These are phyloP conservation scores for Rallus crepitans DNA, from an alignment of 2,797 vertebrate species.

Conservation along the genomic window DNA sequence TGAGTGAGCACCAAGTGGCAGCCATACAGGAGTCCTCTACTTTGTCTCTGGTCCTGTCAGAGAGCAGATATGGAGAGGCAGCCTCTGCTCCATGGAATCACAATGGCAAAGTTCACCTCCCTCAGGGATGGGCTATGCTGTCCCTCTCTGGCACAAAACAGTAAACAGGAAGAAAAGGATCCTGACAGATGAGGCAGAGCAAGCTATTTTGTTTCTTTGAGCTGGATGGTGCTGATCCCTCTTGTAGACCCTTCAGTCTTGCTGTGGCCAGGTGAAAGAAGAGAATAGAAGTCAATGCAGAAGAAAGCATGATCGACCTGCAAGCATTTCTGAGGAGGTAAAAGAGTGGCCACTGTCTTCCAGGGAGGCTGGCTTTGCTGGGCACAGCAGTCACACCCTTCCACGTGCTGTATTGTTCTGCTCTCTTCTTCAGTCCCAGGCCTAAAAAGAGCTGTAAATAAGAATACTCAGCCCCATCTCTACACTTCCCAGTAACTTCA, in stretches of 20 bases:
- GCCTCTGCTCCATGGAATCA: not conserved
- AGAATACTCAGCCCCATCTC: not conserved
- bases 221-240: not conserved
- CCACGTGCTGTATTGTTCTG: rapidly evolving
- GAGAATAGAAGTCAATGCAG: not conserved
- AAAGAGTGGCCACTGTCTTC: not conserved
- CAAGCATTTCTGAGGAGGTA: not conserved
- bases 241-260: not conserved
- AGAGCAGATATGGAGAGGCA: not conserved
- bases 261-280: not conserved
- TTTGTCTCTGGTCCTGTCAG: not conserved
- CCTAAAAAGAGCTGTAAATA: not conserved
- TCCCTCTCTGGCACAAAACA: not conserved
- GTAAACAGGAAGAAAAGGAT: not conserved
- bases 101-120: not conserved
- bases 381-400: not conserved
- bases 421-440: not conserved
- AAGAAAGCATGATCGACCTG: not conserved
- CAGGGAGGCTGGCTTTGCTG: not conserved
- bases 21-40: not conserved
- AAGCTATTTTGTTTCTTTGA: not conserved
- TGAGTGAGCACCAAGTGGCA: not conserved
- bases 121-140: not conserved
- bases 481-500: not conserved
- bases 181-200: not conserved